These are phyloP conservation scores for Bradynema listronoti DNA, from an alignment of 1,140 invertebrate genomes.

Conservation along the genomic window DNA sequence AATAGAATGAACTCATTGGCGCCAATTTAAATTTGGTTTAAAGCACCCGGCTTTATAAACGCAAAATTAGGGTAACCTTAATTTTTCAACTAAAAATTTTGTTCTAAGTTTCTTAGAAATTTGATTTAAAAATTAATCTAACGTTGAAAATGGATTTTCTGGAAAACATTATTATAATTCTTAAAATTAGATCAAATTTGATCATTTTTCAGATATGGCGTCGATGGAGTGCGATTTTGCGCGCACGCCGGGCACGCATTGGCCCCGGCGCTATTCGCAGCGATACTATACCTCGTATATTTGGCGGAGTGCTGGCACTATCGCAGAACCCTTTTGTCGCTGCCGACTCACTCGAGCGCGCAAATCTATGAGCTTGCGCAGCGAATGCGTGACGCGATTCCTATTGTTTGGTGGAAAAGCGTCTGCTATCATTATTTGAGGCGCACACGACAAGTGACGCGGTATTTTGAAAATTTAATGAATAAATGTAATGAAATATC, in stretches of 20 bases:
- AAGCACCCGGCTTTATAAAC: no score
- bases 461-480: no score
- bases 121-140: no score
- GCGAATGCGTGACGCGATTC: constrained; percentile 68
- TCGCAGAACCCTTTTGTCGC: constrained; percentile 60
- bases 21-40: no score
- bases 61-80: no score
- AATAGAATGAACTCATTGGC: no score
- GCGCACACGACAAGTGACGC: constrained; percentile 66
- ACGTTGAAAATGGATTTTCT: constrained; percentile 18
- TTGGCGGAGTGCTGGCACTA: constrained; percentile 78
- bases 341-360: constrained; percentile 64
- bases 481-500: no score
- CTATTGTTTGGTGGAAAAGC: constrained; percentile 81
- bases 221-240: no score
- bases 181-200: constrained; percentile 13
- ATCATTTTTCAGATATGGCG: constrained; percentile 34
- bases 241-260: constrained; percentile 77
- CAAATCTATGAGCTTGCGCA: constrained; percentile 68
- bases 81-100: no score
- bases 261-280: constrained; percentile 73
- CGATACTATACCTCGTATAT: constrained; percentile 75
- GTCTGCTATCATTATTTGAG: constrained; percentile 78
- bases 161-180: neutral
- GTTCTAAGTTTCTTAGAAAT: no score